Base-by-base conservation (phyloP, 1,140 invertebrate genomes). In the Stegodyphus mimosarum region DNA sequence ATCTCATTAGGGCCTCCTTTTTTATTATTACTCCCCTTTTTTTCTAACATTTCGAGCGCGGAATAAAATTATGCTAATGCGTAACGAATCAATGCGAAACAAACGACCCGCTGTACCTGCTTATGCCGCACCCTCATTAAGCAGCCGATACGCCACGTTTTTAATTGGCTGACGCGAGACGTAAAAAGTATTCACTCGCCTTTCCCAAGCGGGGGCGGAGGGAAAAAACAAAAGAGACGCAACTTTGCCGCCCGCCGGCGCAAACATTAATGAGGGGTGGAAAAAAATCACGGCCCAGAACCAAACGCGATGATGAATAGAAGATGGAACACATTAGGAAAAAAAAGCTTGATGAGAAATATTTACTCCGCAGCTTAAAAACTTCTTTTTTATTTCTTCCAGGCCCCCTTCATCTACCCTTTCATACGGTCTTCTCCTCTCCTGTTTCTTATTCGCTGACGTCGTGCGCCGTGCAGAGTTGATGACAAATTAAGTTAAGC, bases 21-120 rank as follows among this genome's bases (percentile, higher is more conserved):
- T 83, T 83, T 66, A 66, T 83, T 83, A 83, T 75, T 17, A 50
- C 50, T 10, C 33, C 33, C 15, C 10, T 15, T 15, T 33, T 17
- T 17, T 33, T 15, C 67, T 70, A 15, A 64, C 63, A 33, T 33
- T 33, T 33, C 18, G 17, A 33, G n/a, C 66, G 49, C 60, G 73
- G 80, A 84, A 84, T 84, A 84, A 84, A 84, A 84, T 84, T 84
- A 84, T 84, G 81, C 81, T 84, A 84, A 84, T 84, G 81, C 74
- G 17, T 72, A 76, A 84, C 81, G 81, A 84, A 84, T 84, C 81
- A 84, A 84, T 84, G 73, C 81, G 81, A 84, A 84, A 84, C 81
- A 84, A 84, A 84, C 81, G 81, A 84, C 64, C 81, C 71, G 15
- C 76, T 72, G 67, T 83, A 83, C 80, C 80, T 83, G 80, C 80